Evolutionary conservation across 1,140 invertebrate species (phyloP).

Genomic region (Psix sp.): DNA sequence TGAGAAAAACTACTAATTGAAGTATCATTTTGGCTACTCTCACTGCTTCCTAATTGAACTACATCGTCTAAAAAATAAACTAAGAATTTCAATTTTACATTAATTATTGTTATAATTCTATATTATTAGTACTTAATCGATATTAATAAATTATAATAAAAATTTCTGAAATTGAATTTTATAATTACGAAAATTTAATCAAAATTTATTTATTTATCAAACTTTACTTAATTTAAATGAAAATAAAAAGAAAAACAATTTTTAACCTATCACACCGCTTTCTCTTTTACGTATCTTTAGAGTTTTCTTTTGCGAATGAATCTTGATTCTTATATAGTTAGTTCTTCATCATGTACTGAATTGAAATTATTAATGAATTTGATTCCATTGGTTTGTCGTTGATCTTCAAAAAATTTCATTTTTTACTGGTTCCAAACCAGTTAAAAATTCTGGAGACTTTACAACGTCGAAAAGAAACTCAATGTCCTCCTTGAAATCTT

Average conservation of each 20-base stretch:
- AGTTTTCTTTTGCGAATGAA: slow-evolving; percentile 15
- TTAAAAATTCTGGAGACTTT: slow-evolving; percentile 14
- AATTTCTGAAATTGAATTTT: slow-evolving; percentile 1
- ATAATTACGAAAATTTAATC: neutral
- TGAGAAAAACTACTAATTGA: slow-evolving; percentile 9
- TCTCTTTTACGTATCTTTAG: slow-evolving; percentile 24
- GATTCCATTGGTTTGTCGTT: slow-evolving; percentile 24
- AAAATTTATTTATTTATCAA: slow-evolving; percentile 5
- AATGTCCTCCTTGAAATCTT: slow-evolving; percentile 15
- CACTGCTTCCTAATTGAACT: slow-evolving; percentile 7
- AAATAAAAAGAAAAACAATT: slow-evolving; percentile 10
- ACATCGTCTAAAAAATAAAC: slow-evolving; percentile 16
- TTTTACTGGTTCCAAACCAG: slow-evolving; percentile 9
- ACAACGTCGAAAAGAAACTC: slow-evolving; percentile 29
- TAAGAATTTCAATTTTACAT: neutral
- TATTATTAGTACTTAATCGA: neutral
- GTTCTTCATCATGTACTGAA: slow-evolving; percentile 16
- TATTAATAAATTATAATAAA: neutral
- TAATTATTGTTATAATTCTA: too few species aligned
- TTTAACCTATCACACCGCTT: slow-evolving; percentile 12
- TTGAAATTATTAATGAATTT: slow-evolving; percentile 29
- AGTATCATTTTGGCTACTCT: slow-evolving; percentile 7
- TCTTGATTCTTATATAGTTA: slow-evolving; percentile 11
- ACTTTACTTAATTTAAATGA: slow-evolving; percentile 8
- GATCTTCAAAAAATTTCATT: slow-evolving; percentile 18